Evolutionary conservation across 2,888 invertebrate species (phyloP), one percentile per base, ranked within the genome.

Genomic region (Trichogramma dendrolimi): DNA sequence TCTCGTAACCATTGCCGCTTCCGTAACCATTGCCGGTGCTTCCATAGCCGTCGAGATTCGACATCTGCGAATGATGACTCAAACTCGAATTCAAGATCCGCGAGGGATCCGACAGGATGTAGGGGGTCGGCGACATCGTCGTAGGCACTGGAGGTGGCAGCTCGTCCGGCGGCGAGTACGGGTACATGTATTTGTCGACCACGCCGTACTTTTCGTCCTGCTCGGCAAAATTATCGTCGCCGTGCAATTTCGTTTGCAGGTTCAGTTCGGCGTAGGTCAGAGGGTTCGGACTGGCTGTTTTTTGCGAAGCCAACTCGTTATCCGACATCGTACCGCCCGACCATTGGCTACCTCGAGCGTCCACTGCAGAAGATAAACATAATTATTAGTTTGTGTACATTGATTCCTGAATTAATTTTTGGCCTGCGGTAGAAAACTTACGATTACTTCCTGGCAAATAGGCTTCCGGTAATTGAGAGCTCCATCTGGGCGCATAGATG

Each of bases 161-260:
- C 8, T 55, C 58, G 5, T 78, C 79, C 78, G 80, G 76, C 83
- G 89, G 88, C 69, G 91, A 92, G 73, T 92, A 92, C 0, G 92
- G 92, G 72, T 92, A 92, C 65, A 89, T 82, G 79, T 92, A 93
- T 82, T 90, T 90, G 71, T 92, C 92, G 62, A 86, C 86, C 8
- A 86, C 75, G 68, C 85, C 87, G 71, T 89, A 88, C 46, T 77
- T 73, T 64, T 81, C 81, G 58, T 81, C 81, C 6, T 65, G 66
- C 46, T 78, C 79, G 2, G 78, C 77, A 58, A 74, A 75, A 66
- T 78, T 77, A n/a, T 79, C 78, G 38, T 78, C 77, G 4, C 69
- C 67, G 47, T 73, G 76, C 51, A 72, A 70, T 55, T 78, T 79
- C 44, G 73, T 73, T 2, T 62, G 62, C 5, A 66, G 49, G 57